phyloP scores from a whole-genome alignment of 2,797 vertebrate species.

The Accipiter badius region DNA sequence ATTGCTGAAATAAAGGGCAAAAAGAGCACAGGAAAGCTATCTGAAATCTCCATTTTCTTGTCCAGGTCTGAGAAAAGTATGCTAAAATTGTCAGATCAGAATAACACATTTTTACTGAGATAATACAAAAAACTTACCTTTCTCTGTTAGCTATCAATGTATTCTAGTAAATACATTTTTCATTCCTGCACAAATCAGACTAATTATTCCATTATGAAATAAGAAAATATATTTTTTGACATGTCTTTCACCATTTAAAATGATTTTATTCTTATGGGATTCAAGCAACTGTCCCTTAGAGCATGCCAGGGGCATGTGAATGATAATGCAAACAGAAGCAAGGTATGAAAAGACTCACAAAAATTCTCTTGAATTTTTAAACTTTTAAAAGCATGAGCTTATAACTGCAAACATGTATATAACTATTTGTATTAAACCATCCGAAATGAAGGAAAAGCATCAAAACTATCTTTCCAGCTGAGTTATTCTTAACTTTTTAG shows the following conservation, averaged over 20 bases:
- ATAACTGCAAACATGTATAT: background rate
- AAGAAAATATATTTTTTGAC: slow-evolving; percentile 16
- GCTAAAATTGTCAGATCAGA: background rate
- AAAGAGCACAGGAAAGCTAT: background rate
- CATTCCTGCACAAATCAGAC: background rate
- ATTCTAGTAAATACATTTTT: background rate
- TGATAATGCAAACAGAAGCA: background rate
- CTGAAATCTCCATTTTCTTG: background rate
- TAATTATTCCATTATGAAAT: slow-evolving; percentile 10
- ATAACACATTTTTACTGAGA: background rate
- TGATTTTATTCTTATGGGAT: background rate
- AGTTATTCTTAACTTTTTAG: background rate
- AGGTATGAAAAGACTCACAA: background rate
- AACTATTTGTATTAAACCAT: background rate
- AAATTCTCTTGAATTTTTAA: background rate
- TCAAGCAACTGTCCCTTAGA: slow-evolving; percentile 48
- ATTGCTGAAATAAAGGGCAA: background rate
- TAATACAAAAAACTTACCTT: background rate
- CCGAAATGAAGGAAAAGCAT: background rate
- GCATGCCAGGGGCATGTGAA: slow-evolving; percentile 31
- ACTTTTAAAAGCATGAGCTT: background rate
- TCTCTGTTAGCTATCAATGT: background rate
- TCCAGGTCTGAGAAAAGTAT: background rate
- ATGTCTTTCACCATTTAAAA: slow-evolving; percentile 28
- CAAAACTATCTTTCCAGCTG: background rate